phyloP scores from a whole-genome alignment of 2,113 vertebrate species.

The Nycticorax nycticorax region DNA sequence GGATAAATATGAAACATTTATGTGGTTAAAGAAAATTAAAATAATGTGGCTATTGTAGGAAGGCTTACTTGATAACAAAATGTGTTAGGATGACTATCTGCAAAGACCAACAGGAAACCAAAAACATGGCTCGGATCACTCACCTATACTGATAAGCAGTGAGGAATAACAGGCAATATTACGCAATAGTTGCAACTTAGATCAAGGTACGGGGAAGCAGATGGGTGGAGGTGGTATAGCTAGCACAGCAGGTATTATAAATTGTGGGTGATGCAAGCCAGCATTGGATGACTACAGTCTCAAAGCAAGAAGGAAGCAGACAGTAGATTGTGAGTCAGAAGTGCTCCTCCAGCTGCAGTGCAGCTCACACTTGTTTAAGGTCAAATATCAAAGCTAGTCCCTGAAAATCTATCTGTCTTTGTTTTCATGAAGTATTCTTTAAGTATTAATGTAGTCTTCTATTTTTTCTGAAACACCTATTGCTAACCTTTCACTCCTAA shows the following conservation, averaged over 20 bases:
- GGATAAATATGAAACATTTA: background rate
- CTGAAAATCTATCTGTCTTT: background rate
- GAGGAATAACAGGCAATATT: background rate
- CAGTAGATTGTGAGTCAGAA: background rate
- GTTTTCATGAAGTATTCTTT: background rate
- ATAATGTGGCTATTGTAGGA: background rate
- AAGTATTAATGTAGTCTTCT: background rate
- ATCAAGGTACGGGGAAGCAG: background rate
- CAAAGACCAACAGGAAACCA: background rate
- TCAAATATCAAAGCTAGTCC: conserved; percentile 18
- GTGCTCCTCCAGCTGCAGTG: background rate
- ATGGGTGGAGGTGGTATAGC: background rate
- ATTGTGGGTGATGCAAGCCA: background rate
- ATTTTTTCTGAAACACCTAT: background rate
- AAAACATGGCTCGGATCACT: background rate
- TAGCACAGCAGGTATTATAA: background rate
- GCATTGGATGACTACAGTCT: background rate
- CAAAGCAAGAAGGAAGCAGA: conserved; percentile 13
- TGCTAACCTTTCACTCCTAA: conserved; percentile 5
- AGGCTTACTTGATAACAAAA: background rate
- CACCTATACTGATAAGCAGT: background rate
- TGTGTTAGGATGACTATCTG: background rate
- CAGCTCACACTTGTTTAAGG: conserved; percentile 26
- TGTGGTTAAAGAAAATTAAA: background rate
- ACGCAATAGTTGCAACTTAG: background rate